These are phyloP conservation scores for Tetrapedia diversipes DNA, from an alignment of 2,888 invertebrate species.

Conservation along the genomic window DNA sequence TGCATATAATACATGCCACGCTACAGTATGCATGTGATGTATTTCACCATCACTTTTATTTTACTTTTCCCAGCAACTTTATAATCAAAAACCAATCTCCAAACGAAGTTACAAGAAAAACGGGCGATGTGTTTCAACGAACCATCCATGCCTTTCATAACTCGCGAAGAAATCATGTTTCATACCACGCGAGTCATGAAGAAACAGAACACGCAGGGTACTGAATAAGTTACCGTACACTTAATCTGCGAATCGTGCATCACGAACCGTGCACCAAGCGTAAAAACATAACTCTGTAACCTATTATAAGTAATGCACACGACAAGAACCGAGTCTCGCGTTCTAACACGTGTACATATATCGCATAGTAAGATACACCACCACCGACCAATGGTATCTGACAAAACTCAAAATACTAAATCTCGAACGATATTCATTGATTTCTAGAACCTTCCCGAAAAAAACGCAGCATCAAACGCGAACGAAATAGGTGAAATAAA, in stretches of 20 bases:
- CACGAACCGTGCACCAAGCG: background rate
- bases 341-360: too few species aligned
- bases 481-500: too few species aligned
- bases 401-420: too few species aligned
- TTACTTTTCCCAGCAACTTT: background rate
- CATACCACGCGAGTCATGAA: background rate
- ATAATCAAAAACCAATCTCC: background rate
- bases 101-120: background rate
- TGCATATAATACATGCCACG: background rate
- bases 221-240: background rate
- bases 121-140: background rate
- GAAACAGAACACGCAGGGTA: background rate
- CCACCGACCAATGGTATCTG: too few species aligned
- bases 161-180: background rate
- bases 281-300: constrained; percentile 4
- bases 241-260: background rate
- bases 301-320: background rate
- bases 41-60: background rate
- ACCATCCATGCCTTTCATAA: background rate
- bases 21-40: too few species aligned
- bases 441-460: background rate
- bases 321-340: background rate
- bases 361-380: background rate
- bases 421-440: too few species aligned
- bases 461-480: too few species aligned